Evolutionary conservation across 2,113 vertebrate species (phyloP).

Genomic region (Opisthocomus hoazin): DNA sequence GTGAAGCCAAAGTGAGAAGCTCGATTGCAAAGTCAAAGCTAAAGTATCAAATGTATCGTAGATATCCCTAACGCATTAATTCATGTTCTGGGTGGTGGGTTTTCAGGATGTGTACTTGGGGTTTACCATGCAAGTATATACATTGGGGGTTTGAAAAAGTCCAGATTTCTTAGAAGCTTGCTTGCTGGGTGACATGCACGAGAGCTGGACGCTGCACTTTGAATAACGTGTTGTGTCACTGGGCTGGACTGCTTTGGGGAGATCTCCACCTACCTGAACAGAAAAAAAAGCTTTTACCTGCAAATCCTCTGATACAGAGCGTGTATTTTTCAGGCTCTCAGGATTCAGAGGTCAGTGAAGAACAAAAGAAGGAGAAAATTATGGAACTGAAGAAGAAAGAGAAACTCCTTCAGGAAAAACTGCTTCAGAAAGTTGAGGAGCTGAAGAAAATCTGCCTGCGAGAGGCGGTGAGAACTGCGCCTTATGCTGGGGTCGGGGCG

Average conservation of each 20-base stretch:
- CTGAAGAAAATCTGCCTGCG: constrained; percentile 91
- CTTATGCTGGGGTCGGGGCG: fast-evolving
- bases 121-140: not conserved
- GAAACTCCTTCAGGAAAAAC: constrained; percentile 83
- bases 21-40: not conserved
- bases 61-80: not conserved
- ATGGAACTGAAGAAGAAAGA: constrained; percentile 89
- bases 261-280: not conserved
- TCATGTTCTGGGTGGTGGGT: not conserved
- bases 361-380: constrained; percentile 93
- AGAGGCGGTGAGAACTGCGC: constrained; percentile 86
- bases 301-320: not conserved
- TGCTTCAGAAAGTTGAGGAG: constrained; percentile 86
- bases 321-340: constrained; percentile 79
- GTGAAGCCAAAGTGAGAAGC: not conserved
- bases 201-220: not conserved
- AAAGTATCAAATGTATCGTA: not conserved
- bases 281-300: not conserved
- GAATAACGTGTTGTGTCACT: not conserved
- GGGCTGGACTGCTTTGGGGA: not conserved
- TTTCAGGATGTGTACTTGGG: not conserved
- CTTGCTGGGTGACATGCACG: not conserved
- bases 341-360: constrained; percentile 89
- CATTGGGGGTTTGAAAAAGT: not conserved
- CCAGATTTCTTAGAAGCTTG: not conserved